Evolutionary conservation across 2,888 invertebrate genomes (phyloP), one percentile per base, ranked within the genome.

Genomic region (Globia sparganii): DNA sequence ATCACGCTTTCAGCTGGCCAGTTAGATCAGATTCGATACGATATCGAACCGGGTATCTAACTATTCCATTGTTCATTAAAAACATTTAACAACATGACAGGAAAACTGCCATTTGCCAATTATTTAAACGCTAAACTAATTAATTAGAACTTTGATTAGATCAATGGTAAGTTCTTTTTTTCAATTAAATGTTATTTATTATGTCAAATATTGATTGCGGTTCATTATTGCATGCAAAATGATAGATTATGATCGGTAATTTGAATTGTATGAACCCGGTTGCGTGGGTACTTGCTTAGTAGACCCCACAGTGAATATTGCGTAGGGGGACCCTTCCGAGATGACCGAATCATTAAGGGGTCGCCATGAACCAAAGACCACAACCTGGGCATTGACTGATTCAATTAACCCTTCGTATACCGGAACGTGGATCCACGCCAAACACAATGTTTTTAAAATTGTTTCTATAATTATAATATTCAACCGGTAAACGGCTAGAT

Each of bases 1-100:
- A 92, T 91, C 89, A 91, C 91, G 92, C 87, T 88, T 88, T 85
- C 85, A 87, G 56, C 80, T 62, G 21, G 75, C 71, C 53, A 37
- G 70, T 78, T 80, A 80, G 84, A 87, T 86, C 77, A 69, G 69
- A 75, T 69, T 77, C 68, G 78, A 81, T 83, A 80, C 59, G 65
- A 81, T 84, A 88, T 83, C 84, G 66, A 66, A 75, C 59, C 56
- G 65, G 28, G 64, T 83, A 86, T 81, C 77, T 84, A 76, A 72
- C 64, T 75, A 80, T 81, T 75, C 68, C 72, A 82, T 84, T 84
- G 85, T 85, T 81, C 70, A 85, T 82, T 85, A 86, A 87, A 86
- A 86, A 84, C 81, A 70, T 88, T 85, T 84, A 83, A 83, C 84
- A 85, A 85, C 83, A 86, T 80, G 87, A 86, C 86, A 88, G 78